Percentiles rank a stretch among this genome's conserved stretches.
phyloP scores from a whole-genome alignment of 2,797 vertebrate species.

The Linurgus olivaceus region DNA sequence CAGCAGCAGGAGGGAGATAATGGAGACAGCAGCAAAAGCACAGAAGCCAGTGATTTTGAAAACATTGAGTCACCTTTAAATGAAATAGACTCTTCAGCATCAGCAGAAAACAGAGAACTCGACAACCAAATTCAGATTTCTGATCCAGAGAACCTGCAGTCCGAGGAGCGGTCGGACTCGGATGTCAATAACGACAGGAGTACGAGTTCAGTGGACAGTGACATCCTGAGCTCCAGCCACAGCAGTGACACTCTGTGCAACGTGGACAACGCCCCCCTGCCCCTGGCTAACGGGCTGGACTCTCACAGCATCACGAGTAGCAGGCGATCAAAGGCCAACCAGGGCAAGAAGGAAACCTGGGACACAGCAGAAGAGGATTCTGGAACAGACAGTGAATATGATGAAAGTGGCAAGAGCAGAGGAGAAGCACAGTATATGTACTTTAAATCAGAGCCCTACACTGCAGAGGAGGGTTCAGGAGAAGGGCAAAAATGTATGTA shows the following conservation, averaged over 20 bases:
- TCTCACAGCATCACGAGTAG: slow-evolving; percentile 98
- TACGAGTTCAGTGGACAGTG: slow-evolving; percentile 98
- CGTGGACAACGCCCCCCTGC: slow-evolving; percentile 87
- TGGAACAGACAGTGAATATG: slow-evolving; percentile 97
- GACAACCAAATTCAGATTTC: slow-evolving; percentile 88
- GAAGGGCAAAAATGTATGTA: slow-evolving; percentile 90
- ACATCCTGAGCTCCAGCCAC: slow-evolving; percentile 98
- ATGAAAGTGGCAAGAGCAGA: slow-evolving; percentile 94
- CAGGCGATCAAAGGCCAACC: slow-evolving; percentile 94
- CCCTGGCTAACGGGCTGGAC: slow-evolving; percentile 94
- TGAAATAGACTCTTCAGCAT: slow-evolving; percentile 85
- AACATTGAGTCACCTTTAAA: slow-evolving; percentile 91
- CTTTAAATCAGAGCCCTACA: slow-evolving; percentile 88
- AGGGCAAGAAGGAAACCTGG: slow-evolving; percentile 98
- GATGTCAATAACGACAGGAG: slow-evolving; percentile 98
- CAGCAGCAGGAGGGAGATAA: slow-evolving; percentile 86
- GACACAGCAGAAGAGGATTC: slow-evolving; percentile 98
- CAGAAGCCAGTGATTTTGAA: slow-evolving; percentile 94
- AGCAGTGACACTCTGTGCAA: slow-evolving; percentile 98
- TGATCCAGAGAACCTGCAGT: slow-evolving; percentile 87
- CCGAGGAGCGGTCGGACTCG: slow-evolving; percentile 94
- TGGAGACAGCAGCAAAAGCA: slow-evolving; percentile 94
- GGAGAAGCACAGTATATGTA: slow-evolving; percentile 88
- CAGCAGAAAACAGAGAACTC: slow-evolving; percentile 88
- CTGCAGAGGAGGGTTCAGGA: slow-evolving; percentile 82